These are phyloP conservation scores for Umimayanthus chanpuru DNA, from an alignment of 92 coral and sea anemone species.

Conservation along the genomic window DNA sequence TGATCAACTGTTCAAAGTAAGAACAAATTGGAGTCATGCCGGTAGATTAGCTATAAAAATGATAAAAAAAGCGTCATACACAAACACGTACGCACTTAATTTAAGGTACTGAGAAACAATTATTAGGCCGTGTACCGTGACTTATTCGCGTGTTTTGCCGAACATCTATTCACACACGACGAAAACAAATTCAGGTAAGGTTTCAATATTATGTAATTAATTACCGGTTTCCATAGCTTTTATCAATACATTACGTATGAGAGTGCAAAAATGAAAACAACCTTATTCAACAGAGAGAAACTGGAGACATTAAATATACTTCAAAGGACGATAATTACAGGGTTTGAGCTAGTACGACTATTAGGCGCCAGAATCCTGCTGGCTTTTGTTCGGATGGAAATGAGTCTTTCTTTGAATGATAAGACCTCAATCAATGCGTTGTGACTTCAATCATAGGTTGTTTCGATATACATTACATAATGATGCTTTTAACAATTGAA, in stretches of 20 bases:
- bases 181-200: too few species aligned
- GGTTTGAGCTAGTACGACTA: not conserved
- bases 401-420: not conserved
- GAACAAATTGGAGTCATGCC: too few species aligned
- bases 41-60: too few species aligned
- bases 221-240: not conserved
- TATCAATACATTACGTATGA: not conserved
- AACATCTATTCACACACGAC: too few species aligned
- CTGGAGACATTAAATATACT: not conserved
- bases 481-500: not conserved
- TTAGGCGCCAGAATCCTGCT: constrained; percentile 17
- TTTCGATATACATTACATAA: not conserved
- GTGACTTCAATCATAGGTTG: not conserved
- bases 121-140: too few species aligned
- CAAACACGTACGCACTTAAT: too few species aligned
- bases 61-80: too few species aligned
- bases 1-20: too few species aligned
- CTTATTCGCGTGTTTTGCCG: too few species aligned
- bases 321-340: not conserved
- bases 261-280: not conserved
- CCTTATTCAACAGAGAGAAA: not conserved
- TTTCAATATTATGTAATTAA: too few species aligned
- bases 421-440: not conserved
- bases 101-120: too few species aligned
- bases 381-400: constrained; percentile 20